Evolutionary conservation across 2,797 vertebrate species (phyloP), one percentile per base, ranked within the genome.

Genomic region (Smutsia temminckii): DNA sequence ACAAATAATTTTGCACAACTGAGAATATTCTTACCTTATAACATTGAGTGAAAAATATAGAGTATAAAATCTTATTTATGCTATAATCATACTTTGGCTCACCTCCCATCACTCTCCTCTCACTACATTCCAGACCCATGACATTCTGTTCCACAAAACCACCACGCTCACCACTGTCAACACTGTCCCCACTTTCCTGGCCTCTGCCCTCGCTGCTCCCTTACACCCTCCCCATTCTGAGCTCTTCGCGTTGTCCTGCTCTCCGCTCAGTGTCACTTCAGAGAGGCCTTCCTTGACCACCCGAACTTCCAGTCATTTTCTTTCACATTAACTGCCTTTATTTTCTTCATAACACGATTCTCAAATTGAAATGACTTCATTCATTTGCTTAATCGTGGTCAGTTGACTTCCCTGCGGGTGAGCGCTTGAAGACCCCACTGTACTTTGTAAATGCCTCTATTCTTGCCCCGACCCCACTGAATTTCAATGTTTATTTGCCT

Each of bases 401-500:
- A 81, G 34, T 34, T 53, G 25, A 63, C 46, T 53, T 40, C 51
- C 88, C 64, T 63, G 66, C 46, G 46, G 68, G 29, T 9, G 42
- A 71, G n/a, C 42, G 75, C 78, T 34, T 32, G 42, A 29, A 25
- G 55, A 25, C 6, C 25, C 16, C 59, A 17, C 42, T 49, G 0
- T 51, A 20, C 66, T 75, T 59, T 69, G 27, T 40, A 14, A 81
- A 59, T 37, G 51, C 75, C 80, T 91, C 49, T 71, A 3, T 25
- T 69, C 40, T 17, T 55, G 72, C 37, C 10, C 49, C 17, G 49
- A 29, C 46, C 17, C 64, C 57, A 42, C 42, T 68, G 75, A 51
- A 64, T 88, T 68, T 91, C 77, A 74, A 57, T 69, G 61, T 85
- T 69, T 85, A 83, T 72, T 86, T 87, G 16, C 77, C 88, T 74